A percentile compares a stretch with the other conserved stretches of the same genome.
Conservation (phyloP, 2,888 invertebrate species). For the Tuberolachnus salignus region DNA sequence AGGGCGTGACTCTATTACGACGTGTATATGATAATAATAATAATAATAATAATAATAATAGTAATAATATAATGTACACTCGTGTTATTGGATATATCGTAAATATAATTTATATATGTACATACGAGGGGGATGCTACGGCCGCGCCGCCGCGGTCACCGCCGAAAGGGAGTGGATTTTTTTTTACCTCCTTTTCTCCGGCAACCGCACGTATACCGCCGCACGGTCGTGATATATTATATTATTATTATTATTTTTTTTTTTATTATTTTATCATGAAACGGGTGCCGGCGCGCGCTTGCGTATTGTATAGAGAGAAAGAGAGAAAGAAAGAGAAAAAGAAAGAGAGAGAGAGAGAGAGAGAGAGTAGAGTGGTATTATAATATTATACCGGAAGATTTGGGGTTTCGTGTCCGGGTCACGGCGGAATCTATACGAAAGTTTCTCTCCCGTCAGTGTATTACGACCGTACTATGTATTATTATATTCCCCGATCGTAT, state of each 20-base stretch:
- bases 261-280: too few species aligned
- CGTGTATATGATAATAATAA: too few species aligned
- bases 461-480: neutral
- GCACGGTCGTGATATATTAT: neutral
- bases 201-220: constrained; percentile 27
- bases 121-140: neutral
- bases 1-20: constrained; percentile 47
- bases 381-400: constrained; percentile 42
- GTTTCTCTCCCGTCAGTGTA: neutral
- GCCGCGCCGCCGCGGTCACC: constrained; percentile 1
- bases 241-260: too few species aligned
- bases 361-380: too few species aligned
- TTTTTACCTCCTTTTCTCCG: neutral
- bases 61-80: too few species aligned
- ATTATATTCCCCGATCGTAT: constrained; percentile 28
- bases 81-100: constrained; percentile 39
- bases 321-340: too few species aligned
- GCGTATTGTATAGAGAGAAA: too few species aligned
- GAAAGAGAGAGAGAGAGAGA: too few species aligned
- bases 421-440: constrained; percentile 16
- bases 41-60: too few species aligned
- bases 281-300: too few species aligned
- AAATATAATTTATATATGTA: too few species aligned
- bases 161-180: constrained; percentile 10
- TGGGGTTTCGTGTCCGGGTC: constrained; percentile 48